Percentiles rank a stretch among this genome's conserved stretches.
phyloP scores from a whole-genome alignment of 64 coral and sea anemone species.

The Orbicella faveolata region DNA sequence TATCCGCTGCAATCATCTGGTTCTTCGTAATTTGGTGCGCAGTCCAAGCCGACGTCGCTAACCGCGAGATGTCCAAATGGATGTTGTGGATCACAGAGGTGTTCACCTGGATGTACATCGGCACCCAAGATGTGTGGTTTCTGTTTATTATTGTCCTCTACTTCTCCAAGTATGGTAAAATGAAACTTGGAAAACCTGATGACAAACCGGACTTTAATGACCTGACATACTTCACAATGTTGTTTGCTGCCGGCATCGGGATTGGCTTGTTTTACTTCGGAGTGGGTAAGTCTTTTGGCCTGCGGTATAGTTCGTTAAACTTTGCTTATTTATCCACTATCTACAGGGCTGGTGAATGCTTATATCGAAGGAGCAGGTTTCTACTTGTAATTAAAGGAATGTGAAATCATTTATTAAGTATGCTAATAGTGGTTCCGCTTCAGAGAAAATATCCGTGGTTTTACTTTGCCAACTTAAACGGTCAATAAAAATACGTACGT shows the following conservation, averaged over 20 bases:
- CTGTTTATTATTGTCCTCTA: conserved; percentile 51
- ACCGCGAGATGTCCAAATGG: conserved; percentile 37
- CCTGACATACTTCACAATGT: conserved; percentile 47
- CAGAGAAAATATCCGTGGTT: too few relatives aligned
- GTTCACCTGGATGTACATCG: conserved; percentile 70
- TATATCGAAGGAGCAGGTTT: too few relatives aligned
- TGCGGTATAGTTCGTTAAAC: too few relatives aligned
- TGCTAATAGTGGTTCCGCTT: too few relatives aligned
- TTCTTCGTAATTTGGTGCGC: conserved; percentile 59
- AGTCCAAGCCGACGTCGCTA: conserved; percentile 21
- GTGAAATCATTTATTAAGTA: too few relatives aligned
- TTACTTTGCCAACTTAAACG: too few relatives aligned
- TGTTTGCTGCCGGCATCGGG: conserved; percentile 46
- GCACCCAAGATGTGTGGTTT: conserved; percentile 60
- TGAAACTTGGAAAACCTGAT: conserved; percentile 57
- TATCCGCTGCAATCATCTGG: conserved; percentile 78
- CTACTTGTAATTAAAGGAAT: too few relatives aligned
- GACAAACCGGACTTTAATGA: conserved; percentile 52
- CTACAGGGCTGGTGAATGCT: too few relatives aligned
- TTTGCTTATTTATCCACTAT: too few relatives aligned
- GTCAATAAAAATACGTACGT: too few relatives aligned
- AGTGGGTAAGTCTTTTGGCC: conserved; percentile 21
- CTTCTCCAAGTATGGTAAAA: conserved; percentile 74
- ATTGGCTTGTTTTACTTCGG: conserved; percentile 65
- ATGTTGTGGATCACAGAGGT: conserved; percentile 64